Evolutionary conservation across 2,113 vertebrate genomes (phyloP).

Genomic region (Hippocampus abdominalis): DNA sequence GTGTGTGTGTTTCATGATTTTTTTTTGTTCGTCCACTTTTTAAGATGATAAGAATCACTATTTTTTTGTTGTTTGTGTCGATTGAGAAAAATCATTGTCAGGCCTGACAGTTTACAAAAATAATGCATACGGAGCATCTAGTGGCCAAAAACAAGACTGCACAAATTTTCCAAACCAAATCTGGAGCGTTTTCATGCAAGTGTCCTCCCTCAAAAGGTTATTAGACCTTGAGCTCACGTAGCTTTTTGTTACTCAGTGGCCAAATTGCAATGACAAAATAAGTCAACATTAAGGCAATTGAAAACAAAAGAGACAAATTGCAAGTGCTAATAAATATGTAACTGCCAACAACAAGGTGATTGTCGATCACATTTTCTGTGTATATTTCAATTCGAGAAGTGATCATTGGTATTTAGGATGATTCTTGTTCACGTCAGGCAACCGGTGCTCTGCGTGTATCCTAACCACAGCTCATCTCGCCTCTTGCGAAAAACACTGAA

Average conservation of each 20-base stretch:
- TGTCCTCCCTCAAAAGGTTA: slow-evolving; percentile 3
- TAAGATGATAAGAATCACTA: slow-evolving; percentile 9
- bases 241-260: slow-evolving; percentile 45
- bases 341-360: slow-evolving; percentile 51
- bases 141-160: slow-evolving; percentile 34
- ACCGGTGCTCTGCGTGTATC: slow-evolving; percentile 20
- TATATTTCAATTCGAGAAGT: slow-evolving; percentile 48
- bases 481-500: slow-evolving; percentile 24
- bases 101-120: neutral
- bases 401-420: slow-evolving; percentile 8
- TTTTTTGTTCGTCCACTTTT: no score
- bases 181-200: neutral
- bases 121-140: slow-evolving; percentile 30
- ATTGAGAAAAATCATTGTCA: neutral
- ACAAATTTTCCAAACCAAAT: neutral
- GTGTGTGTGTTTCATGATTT: no score
- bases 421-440: slow-evolving; percentile 32
- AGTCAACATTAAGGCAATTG: slow-evolving; percentile 36
- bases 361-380: slow-evolving; percentile 72
- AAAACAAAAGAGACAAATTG: slow-evolving; percentile 36
- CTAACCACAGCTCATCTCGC: slow-evolving; percentile 23
- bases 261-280: slow-evolving; percentile 32
- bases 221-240: neutral
- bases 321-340: slow-evolving; percentile 47
- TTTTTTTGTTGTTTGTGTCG: neutral